A percentile compares a stretch with the other conserved stretches of the same genome.
phyloP scores from a whole-genome alignment of 1,140 invertebrate genomes.

The Pseudachorutes palmiensis region DNA sequence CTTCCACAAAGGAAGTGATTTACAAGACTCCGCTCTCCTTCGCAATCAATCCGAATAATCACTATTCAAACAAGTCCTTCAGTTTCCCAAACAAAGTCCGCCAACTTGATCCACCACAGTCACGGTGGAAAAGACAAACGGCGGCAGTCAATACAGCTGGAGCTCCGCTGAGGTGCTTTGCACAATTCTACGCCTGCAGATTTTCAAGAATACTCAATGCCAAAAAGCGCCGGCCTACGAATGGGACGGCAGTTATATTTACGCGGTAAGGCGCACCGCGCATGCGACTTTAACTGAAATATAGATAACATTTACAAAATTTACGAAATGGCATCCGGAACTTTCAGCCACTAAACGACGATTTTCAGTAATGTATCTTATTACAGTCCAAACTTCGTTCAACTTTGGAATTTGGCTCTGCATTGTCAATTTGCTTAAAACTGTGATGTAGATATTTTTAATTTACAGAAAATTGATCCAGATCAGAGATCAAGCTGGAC shows the following conservation, averaged over 20 bases:
- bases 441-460: neutral
- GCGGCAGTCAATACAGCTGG: neutral
- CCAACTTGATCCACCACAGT: no score
- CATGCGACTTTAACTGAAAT: no score
- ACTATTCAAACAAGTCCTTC: neutral
- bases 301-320: no score
- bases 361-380: no score
- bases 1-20: constrained; percentile 16
- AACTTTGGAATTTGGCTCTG: no score
- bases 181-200: constrained; percentile 2
- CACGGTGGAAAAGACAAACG: no score
- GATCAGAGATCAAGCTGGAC: neutral
- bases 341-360: no score
- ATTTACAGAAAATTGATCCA: neutral
- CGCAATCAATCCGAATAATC: constrained; percentile 23
- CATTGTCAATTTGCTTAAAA: no score
- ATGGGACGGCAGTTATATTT: neutral
- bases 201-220: neutral
- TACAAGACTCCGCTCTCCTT: constrained; percentile 19
- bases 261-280: neutral
- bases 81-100: no score
- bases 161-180: neutral
- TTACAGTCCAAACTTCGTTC: no score
- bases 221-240: neutral
- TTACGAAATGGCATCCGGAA: no score